phyloP scores from a whole-genome alignment of 2,888 invertebrate species.

The Drosophila demipolita region DNA sequence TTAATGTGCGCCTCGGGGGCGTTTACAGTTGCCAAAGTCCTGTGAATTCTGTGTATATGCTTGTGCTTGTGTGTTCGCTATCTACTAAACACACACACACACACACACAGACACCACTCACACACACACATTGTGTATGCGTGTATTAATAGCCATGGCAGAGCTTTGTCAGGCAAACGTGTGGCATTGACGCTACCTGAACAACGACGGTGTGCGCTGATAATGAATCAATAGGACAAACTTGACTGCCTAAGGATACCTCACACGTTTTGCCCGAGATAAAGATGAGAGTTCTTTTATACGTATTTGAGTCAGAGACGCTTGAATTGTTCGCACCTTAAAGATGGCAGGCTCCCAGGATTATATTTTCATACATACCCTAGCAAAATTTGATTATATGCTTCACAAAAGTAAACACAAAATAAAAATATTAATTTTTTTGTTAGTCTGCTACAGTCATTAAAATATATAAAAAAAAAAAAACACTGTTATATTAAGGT shows the following conservation, averaged over 20 bases:
- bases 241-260: slow-evolving; percentile 34
- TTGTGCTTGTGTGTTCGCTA: not conserved
- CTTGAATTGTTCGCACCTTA: slow-evolving; percentile 2
- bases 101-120: not conserved
- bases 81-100: not conserved
- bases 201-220: slow-evolving; percentile 33
- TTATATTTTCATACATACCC: not conserved
- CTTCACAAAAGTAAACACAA: not conserved
- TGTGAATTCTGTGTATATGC: slow-evolving; percentile 36
- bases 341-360: not conserved
- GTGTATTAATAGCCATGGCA: slow-evolving; percentile 48
- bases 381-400: not conserved
- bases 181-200: slow-evolving; percentile 38
- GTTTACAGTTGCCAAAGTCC: slow-evolving; percentile 61
- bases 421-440: not conserved
- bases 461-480: too few species aligned
- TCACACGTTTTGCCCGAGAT: slow-evolving; percentile 1
- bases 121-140: not conserved
- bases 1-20: slow-evolving; percentile 77
- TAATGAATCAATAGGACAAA: slow-evolving; percentile 50
- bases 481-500: too few species aligned
- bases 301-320: slow-evolving; percentile 1
- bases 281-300: slow-evolving; percentile 3
- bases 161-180: slow-evolving; percentile 46
- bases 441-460: not conserved